Conservation (phyloP, 2,888 invertebrate species). For the Campopleginae sp. region DNA sequence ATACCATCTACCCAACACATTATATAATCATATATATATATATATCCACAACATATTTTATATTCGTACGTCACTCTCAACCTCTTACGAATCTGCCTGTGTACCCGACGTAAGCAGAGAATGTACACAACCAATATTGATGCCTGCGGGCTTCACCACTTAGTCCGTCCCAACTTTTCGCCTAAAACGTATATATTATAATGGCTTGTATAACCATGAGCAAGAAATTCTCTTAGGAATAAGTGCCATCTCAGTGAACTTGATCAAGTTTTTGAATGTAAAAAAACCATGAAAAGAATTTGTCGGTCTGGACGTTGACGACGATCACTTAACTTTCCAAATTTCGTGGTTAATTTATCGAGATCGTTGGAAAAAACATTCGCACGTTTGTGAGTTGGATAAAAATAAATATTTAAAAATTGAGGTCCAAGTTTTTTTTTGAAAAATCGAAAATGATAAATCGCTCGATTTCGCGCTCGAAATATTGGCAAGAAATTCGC, state of each 20-base stretch:
- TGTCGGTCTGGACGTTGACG: background rate
- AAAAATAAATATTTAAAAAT: too few relatives aligned
- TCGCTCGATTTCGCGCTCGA: too few relatives aligned
- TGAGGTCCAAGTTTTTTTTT: too few relatives aligned
- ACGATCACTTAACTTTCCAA: background rate
- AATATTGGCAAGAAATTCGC: background rate
- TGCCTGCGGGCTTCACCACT: conserved; percentile 60
- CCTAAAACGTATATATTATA: background rate
- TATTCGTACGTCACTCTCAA: conserved; percentile 18
- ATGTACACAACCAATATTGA: conserved; percentile 70
- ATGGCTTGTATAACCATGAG: background rate
- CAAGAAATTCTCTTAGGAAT: background rate
- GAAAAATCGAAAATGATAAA: too few relatives aligned
- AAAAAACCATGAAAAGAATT: background rate
- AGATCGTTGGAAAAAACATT: too few relatives aligned
- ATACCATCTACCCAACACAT: conserved; percentile 13
- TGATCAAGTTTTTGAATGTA: background rate
- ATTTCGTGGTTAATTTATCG: too few relatives aligned
- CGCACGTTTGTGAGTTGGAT: too few relatives aligned
- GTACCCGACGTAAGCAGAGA: conserved; percentile 59
- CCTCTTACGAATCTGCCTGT: conserved; percentile 51
- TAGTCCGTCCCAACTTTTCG: conserved; percentile 19
- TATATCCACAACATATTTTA: background rate
- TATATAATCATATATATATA: conserved; percentile 11
- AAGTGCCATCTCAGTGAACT: background rate